Evolutionary conservation across 2,797 vertebrate genomes (phyloP), one percentile per base, ranked within the genome.

Genomic region (Hylomyscus alleni): DNA sequence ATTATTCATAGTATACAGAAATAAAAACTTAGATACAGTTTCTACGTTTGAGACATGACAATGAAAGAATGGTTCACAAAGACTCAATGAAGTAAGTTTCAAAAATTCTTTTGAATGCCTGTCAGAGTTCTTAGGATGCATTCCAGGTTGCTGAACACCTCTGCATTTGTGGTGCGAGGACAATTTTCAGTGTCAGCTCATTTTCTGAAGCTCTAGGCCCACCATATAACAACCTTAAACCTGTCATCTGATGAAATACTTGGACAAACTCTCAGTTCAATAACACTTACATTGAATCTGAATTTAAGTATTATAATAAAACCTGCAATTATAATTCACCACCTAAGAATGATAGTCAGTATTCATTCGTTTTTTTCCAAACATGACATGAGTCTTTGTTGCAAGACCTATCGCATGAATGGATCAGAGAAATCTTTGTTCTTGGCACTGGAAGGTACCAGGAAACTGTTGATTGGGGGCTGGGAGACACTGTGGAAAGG

Each of bases 221-320:
- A 86, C 81, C 96, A 90, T 89, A 60, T 78, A 72, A 50, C 44
- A n/a, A 84, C 40, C 29, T 22, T 58, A 76, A 10, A 91, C 26
- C 11, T 52, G 75, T 90, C 67, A 89, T 47, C 37, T 89, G 37
- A 94, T 54, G 72, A 86, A 91, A 77, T 44, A 89, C 47, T 93
- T 77, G 91, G 19, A 78, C 54, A 93, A 87, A 93, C 62, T 90
- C 47, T 80, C 29, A 92, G 56, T 62, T 84, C 13, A 89, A 22
- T 65, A 40, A 67, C 78, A 20, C 12, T 67, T 93, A 90, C 19
- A 86, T 94, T 89, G 54, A 90, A 78, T 87, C 90, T 95, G 0
- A 52, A 83, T 89, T 89, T 90, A 95, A 88, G 67, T 88, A 60
- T 73, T 37, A 81, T 52, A 91, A 89, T 91, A 62, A 84, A 93